Evolutionary conservation across 2,797 vertebrate species (phyloP).

Genomic region (Rhinophrynus dorsalis): DNA sequence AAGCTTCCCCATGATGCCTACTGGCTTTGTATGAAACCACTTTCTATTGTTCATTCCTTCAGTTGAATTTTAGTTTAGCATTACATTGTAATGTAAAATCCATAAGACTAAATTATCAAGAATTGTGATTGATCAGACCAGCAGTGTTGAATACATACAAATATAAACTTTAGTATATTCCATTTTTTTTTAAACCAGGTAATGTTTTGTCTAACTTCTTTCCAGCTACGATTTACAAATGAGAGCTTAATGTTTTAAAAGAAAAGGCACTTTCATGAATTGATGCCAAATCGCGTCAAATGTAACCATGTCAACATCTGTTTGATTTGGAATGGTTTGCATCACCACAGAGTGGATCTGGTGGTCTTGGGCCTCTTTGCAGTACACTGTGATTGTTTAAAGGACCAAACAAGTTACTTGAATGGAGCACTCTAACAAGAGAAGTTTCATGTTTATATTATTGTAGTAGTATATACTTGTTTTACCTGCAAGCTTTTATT

Average conservation of each 20-base stretch:
- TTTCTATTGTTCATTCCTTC: not conserved
- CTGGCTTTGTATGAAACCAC: constrained; percentile 12
- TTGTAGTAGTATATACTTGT: no score
- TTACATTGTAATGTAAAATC: not conserved
- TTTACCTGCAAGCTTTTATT: no score
- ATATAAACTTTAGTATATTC: not conserved
- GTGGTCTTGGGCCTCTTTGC: constrained; percentile 1
- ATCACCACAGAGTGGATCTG: constrained; percentile 19
- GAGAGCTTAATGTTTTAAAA: no score
- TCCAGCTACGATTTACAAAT: no score
- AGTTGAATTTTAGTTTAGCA: not conserved
- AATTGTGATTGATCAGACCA: no score
- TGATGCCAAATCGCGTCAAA: not conserved
- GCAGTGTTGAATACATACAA: not conserved
- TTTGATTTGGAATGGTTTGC: not conserved
- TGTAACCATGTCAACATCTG: not conserved
- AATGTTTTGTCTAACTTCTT: not conserved
- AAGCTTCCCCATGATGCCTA: not conserved
- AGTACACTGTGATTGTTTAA: not conserved
- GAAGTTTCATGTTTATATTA: no score
- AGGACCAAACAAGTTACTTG: not conserved
- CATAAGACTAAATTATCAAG: no score
- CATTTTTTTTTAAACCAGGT: not conserved
- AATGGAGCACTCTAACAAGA: not conserved
- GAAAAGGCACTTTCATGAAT: not conserved